A percentile compares a stretch with the other conserved stretches of the same genome.
These are phyloP conservation scores for Eptesicus fuscus DNA, from an alignment of 2,113 vertebrate species.

Conservation along the genomic window DNA sequence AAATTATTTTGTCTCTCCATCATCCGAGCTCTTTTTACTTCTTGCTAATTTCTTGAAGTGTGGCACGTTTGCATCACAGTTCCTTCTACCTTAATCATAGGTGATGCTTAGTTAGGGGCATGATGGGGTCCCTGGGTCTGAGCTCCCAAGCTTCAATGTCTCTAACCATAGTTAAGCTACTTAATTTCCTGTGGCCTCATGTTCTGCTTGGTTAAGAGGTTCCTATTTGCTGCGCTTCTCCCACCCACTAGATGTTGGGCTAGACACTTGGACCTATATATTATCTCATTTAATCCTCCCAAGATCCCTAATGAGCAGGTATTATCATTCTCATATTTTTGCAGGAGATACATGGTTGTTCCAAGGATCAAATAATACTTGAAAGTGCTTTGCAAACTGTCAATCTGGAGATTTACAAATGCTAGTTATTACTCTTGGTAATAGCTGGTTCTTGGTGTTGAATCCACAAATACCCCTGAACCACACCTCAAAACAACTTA, in stretches of 20 bases:
- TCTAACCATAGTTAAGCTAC: background rate
- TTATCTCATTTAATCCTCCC: slow-evolving; percentile 58
- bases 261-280: slow-evolving; percentile 16
- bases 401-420: slow-evolving; percentile 54
- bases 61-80: background rate
- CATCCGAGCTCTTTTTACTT: background rate
- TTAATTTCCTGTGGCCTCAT: background rate
- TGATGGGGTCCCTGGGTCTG: background rate
- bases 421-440: slow-evolving; percentile 24
- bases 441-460: slow-evolving; percentile 20
- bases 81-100: background rate
- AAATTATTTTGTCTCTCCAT: background rate
- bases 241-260: background rate
- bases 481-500: slow-evolving; percentile 13
- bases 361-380: slow-evolving; percentile 52
- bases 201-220: background rate
- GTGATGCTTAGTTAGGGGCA: background rate
- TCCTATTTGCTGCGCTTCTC: background rate
- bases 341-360: background rate
- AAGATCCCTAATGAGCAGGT: slow-evolving; percentile 40
- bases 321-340: slow-evolving; percentile 34
- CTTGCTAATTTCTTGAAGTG: background rate
- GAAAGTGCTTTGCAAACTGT: slow-evolving; percentile 57
- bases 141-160: background rate
- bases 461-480: slow-evolving; percentile 30